Conservation (phyloP, 2,797 vertebrate species). For the Chloroceryle amazona region DNA sequence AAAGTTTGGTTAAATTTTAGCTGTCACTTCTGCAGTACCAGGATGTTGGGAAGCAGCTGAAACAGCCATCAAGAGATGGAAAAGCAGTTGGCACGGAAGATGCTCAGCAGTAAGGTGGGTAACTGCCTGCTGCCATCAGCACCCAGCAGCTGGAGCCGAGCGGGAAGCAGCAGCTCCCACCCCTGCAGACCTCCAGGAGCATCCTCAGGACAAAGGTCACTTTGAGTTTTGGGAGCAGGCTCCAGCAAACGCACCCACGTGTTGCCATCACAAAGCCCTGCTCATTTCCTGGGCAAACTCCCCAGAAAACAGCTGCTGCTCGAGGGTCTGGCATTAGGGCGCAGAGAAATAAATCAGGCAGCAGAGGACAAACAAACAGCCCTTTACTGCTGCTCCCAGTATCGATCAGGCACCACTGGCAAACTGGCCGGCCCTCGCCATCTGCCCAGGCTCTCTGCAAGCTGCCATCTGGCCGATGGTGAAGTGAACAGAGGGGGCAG, state of each 20-base stretch:
- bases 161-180: not conserved
- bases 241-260: fast-evolving
- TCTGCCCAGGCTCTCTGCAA: slow-evolving; percentile 38
- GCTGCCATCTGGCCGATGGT: slow-evolving; percentile 61
- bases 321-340: not conserved
- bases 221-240: not conserved
- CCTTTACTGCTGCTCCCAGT: not conserved
- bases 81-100: not conserved
- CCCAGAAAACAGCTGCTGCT: not conserved
- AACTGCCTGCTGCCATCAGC: not conserved
- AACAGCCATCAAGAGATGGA: not conserved
- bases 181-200: not conserved
- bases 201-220: not conserved
- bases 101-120: not conserved
- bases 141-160: not conserved
- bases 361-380: not conserved
- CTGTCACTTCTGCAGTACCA: not conserved
- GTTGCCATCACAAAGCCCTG: not conserved
- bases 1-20: not conserved
- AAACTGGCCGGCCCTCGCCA: not conserved
- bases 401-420: not conserved
- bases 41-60: not conserved
- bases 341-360: slow-evolving; percentile 15
- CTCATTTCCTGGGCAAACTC: not conserved
- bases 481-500: not conserved